Percentiles rank a stretch among this genome's conserved stretches.
Conservation (phyloP, 2,113 vertebrate species). For the Cinclus cinclus region DNA sequence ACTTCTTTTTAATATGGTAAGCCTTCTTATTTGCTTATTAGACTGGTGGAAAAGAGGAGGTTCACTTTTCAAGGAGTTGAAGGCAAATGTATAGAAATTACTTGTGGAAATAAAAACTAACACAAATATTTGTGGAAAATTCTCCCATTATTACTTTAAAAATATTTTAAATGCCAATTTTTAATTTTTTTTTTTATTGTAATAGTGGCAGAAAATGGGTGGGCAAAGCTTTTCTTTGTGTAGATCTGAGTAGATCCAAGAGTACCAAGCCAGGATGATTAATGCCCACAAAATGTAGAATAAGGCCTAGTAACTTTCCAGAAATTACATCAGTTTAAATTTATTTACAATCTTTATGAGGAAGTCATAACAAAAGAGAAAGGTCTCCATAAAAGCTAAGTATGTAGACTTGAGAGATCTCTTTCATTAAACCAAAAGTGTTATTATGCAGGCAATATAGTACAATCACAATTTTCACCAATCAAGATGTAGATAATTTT, state of each 20-base stretch:
- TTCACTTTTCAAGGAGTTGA: background rate
- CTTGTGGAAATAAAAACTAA: background rate
- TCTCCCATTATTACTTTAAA: background rate
- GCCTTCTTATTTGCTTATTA: background rate
- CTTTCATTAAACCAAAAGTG: background rate
- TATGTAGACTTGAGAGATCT: background rate
- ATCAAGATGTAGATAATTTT: background rate
- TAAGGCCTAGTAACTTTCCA: background rate
- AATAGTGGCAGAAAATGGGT: background rate
- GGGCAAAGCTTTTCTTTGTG: background rate
- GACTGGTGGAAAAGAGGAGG: background rate
- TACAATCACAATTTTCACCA: background rate
- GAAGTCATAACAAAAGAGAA: background rate
- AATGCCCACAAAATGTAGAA: background rate
- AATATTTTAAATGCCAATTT: background rate
- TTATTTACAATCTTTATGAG: background rate
- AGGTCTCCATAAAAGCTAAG: background rate
- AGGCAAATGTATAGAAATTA: background rate
- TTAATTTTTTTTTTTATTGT: background rate
- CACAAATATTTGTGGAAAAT: background rate
- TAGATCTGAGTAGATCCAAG: background rate
- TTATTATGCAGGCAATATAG: background rate
- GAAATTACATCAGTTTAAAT: background rate
- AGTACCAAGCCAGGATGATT: background rate
- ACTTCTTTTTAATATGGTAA: background rate